Evolutionary conservation across 1,140 invertebrate species (phyloP), one percentile per base, ranked within the genome.

Genomic region (Papilio aristodemus): DNA sequence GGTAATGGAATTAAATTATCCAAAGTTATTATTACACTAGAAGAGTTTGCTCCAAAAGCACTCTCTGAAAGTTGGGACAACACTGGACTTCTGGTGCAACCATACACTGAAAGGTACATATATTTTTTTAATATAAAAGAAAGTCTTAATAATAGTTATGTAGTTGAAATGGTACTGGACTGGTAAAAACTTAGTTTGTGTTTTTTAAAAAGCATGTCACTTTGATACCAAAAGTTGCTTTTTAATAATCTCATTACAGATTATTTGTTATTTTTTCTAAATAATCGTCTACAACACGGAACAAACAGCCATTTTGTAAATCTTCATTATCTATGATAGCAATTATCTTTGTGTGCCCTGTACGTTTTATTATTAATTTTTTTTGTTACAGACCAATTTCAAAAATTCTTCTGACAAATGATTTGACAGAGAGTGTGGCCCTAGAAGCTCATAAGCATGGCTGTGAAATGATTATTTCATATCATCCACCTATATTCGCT

Each of bases 401-500:
- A 9, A 94, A 93, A 41, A 94, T 99, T 68, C 81, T 99, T 36
- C 84, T 99, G n/a, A 99, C 98, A 6, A 99, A 98, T 91, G 98
- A 99, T 90, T 92, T 99, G 50, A 99, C 97, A 0, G 95, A 97
- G 86, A 93, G 93, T 71, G 98, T 99, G 0, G 93, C 98, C 80
- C 84, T 95, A 19, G 98, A 99, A 93, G 97, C 97, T 6, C 76
- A 97, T 19, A 77, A 92, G 2, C 83, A 93, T 25, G 92, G 94
- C 11, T 93, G 93, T 58, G 94, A 98, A 86, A 84, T 99, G 80
- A 97, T 99, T 71, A 93, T 99, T 39, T 96, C 97, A 0, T 99
- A 99, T 89, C 98, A 99, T 94, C 98, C 98, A 11, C 97, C 97
- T 14, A 96, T 99, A 80, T 99, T 99, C 90, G 90, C 91, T 17